phyloP scores from a whole-genome alignment of 2,888 invertebrate genomes.

The Caenorhabditis sp. region DNA sequence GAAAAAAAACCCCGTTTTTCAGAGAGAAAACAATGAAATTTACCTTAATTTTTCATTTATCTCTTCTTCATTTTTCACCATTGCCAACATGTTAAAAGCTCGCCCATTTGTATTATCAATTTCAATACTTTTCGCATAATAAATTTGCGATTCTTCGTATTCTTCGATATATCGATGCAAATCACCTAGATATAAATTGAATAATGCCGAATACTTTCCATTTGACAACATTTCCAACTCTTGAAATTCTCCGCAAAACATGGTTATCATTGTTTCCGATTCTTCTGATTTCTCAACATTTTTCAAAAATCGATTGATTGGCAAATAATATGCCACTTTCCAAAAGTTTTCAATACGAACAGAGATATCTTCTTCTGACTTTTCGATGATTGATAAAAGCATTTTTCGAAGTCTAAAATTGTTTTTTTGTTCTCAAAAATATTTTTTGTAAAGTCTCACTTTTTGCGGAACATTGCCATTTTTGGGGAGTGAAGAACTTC shows the following conservation, averaged over 20 bases:
- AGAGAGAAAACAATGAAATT: background rate
- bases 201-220: constrained; percentile 8
- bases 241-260: constrained; percentile 28
- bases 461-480: constrained; percentile 20
- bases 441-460: constrained; percentile 9
- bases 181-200: constrained; percentile 28
- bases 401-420: constrained; percentile 21
- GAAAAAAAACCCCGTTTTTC: background rate
- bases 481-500: constrained; percentile 18
- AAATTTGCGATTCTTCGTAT: constrained; percentile 5
- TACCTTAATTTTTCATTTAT: background rate
- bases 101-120: constrained; percentile 11
- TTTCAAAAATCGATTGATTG: constrained; percentile 3
- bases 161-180: constrained; percentile 33
- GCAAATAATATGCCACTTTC: constrained; percentile 23
- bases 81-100: constrained; percentile 13
- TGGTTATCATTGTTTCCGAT: constrained; percentile 11
- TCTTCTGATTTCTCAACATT: constrained; percentile 6
- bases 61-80: background rate
- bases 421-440: too few species aligned
- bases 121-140: constrained; percentile 14
- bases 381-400: constrained; percentile 10
- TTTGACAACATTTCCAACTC: constrained; percentile 13
- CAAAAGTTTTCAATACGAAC: constrained; percentile 15
- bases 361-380: constrained; percentile 1